Conservation (phyloP, 2,888 invertebrate species). For the Rhorus exstirpatorius region DNA sequence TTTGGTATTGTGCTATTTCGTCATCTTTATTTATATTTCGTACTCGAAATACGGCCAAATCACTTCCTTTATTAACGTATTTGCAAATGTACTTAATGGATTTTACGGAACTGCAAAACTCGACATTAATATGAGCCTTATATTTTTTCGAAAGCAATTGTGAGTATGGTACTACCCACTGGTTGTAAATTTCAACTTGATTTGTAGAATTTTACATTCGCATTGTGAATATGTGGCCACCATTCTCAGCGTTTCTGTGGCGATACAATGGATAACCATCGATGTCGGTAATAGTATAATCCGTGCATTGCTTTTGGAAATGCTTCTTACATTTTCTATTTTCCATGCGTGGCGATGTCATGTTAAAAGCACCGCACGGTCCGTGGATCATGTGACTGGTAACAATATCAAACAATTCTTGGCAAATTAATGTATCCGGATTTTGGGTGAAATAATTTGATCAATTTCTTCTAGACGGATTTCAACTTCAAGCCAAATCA, state of each 20-base stretch:
- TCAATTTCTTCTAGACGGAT: neutral
- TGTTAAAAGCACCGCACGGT: constrained; percentile 24
- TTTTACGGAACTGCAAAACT: constrained; percentile 35
- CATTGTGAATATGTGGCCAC: neutral
- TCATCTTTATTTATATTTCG: constrained; percentile 51
- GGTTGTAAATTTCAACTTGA: constrained; percentile 38
- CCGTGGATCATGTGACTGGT: constrained; percentile 50
- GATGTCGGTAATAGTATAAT: constrained; percentile 74
- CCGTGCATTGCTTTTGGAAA: constrained; percentile 21
- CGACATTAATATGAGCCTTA: constrained; percentile 42
- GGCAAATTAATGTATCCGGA: constrained; percentile 7
- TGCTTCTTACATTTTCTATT: constrained; percentile 18
- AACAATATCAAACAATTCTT: neutral
- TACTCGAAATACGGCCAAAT: neutral
- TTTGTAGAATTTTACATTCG: no score
- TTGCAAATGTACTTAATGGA: constrained; percentile 52
- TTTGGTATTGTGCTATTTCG: constrained; percentile 76
- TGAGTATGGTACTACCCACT: constrained; percentile 26
- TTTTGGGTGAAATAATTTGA: constrained; percentile 5
- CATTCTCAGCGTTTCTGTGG: neutral
- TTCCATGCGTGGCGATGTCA: constrained; percentile 25
- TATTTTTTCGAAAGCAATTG: constrained; percentile 21
- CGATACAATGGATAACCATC: constrained; percentile 82
- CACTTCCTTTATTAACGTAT: constrained; percentile 26
- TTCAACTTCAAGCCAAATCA: neutral